Evolutionary conservation across 2,888 invertebrate genomes (phyloP).

Genomic region (Mythimna lalbum): DNA sequence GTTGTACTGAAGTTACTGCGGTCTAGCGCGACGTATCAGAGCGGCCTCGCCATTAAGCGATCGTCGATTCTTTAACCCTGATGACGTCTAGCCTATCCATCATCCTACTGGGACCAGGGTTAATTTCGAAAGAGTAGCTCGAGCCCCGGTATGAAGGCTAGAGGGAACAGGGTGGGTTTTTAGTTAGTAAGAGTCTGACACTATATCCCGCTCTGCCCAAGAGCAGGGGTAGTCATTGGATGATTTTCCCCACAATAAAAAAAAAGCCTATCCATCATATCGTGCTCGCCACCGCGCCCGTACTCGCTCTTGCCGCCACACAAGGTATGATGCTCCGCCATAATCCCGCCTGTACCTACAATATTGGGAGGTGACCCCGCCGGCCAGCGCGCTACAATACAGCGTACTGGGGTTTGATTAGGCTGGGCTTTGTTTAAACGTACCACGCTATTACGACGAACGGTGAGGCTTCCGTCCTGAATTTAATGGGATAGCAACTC

Average conservation of each 20-base stretch:
- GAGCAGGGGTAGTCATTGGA: too few species aligned
- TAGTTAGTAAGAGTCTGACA: too few species aligned
- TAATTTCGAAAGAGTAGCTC: too few species aligned
- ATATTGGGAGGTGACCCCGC: conserved; percentile 64
- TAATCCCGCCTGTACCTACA: conserved; percentile 70
- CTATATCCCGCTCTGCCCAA: too few species aligned
- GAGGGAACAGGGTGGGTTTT: too few species aligned
- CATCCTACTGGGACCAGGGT: too few species aligned
- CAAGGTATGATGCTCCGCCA: conserved; percentile 61
- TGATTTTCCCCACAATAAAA: too few species aligned
- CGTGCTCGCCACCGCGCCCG: background rate
- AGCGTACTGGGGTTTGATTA: conserved; percentile 61
- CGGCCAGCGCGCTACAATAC: conserved; percentile 39
- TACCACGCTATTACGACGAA: conserved; percentile 32
- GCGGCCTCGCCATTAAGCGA: too few species aligned
- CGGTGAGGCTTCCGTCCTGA: conserved; percentile 15
- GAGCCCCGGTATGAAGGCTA: too few species aligned
- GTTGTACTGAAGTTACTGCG: background rate
- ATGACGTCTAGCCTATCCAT: background rate
- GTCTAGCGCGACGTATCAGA: background rate
- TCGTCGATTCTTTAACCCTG: background rate
- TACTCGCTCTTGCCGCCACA: background rate
- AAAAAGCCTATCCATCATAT: too few species aligned
- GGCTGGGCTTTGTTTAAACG: conserved; percentile 57
- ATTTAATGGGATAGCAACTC: conserved; percentile 20